Base-by-base conservation (phyloP, 2,888 invertebrate genomes). In the Leistus spinibarbis region DNA sequence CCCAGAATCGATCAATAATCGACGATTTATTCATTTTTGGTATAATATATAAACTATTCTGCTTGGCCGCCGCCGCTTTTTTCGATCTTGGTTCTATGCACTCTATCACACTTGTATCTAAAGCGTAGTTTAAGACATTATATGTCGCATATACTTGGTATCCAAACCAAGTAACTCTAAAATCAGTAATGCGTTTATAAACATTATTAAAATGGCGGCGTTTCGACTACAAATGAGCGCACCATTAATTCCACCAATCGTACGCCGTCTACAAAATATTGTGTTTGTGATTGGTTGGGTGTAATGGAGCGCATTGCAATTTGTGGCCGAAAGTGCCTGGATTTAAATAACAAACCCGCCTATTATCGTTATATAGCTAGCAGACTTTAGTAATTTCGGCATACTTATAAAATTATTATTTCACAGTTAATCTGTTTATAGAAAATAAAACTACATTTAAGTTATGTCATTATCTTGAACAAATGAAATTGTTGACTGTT, bases 61-160 rank as follows among this genome's bases (percentile, higher is more conserved):
- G 76, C 69, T 70, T 56, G 54, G 60, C 24, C 68, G 62, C 19
- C 76, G 63, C 22, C 19, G 22, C 2, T 69, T 65, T 20, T 76
- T 73, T 65, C 67, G 75, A 76, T 60, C 75, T 77, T 3, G 81
- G 79, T 53, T 83, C 84, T 75, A 83, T 78, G 27, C 81, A 72
- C 71, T 82, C 80, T 69, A 86, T 77, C 64, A 84, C 82, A 17
- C 83, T 81, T 22, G 83, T 81, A 78, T 85, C 85, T 68, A 85
- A 78, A 3, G 84, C 82, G 76, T 82, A 81, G 77, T 82, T 81
- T 40, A 85, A 78, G 69, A 82, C 80, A 54, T 81, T 77, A 71
- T 80, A 79, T 20, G 84, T 84, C 77, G 79, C 80, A 78, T 80
- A 80, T 66, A 84, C 79, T 82, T 84, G 82, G 68, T 82, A 80